These are phyloP conservation scores for Thalpophila matura DNA, from an alignment of 2,888 invertebrate genomes.

Conservation along the genomic window DNA sequence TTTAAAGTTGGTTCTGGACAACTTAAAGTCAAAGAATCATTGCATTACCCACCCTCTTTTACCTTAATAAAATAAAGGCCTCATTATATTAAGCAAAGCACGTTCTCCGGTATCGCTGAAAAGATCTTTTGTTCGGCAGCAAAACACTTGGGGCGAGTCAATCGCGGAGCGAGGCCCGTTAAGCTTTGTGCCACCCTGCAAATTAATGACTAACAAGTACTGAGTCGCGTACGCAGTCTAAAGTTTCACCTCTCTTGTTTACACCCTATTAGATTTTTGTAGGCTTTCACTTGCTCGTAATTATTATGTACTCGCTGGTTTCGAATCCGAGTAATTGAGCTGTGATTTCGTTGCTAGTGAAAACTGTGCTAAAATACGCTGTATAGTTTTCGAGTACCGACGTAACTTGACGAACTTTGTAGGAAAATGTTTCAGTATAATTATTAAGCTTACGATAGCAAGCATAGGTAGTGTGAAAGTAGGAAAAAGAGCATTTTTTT, in stretches of 20 bases:
- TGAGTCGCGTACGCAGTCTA: conserved; percentile 71
- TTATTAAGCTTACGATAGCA: conserved; percentile 4
- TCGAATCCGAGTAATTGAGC: conserved; percentile 5
- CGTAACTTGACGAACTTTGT: conserved; percentile 28
- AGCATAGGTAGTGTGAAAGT: neutral
- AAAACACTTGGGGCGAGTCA: conserved; percentile 88
- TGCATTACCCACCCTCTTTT: conserved; percentile 67
- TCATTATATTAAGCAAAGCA: conserved; percentile 86
- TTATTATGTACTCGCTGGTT: conserved; percentile 28
- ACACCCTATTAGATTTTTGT: conserved; percentile 61
- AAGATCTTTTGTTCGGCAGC: conserved; percentile 85
- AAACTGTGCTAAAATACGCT: conserved; percentile 18
- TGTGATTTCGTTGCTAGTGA: conserved; percentile 23
- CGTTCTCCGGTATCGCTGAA: conserved; percentile 81
- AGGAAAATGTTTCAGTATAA: conserved; percentile 12
- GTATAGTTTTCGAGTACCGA: conserved; percentile 11
- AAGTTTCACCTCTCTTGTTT: conserved; percentile 75
- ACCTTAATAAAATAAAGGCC: conserved; percentile 83
- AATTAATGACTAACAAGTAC: conserved; percentile 84
- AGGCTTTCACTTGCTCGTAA: conserved; percentile 38
- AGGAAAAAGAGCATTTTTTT: neutral
- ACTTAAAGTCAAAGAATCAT: conserved; percentile 56
- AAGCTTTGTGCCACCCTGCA: conserved; percentile 83
- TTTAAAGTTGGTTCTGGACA: conserved; percentile 39
- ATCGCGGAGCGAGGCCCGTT: conserved; percentile 77